Evolutionary conservation across 2,113 vertebrate species (phyloP).

Genomic region (Trematocara zebra): DNA sequence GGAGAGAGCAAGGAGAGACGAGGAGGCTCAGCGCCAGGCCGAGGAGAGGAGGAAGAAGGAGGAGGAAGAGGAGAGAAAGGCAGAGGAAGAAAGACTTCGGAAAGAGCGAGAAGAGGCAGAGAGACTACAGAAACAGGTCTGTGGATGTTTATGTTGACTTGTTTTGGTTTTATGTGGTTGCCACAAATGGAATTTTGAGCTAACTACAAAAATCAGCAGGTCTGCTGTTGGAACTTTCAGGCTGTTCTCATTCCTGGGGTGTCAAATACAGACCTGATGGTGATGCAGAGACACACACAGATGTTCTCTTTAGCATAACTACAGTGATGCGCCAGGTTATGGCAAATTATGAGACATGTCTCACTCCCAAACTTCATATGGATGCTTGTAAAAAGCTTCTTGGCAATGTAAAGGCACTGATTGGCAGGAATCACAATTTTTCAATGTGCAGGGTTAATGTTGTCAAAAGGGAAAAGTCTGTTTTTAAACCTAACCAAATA

Average conservation of each 20-base stretch:
- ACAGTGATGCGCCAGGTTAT: not conserved
- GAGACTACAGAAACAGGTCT: constrained; percentile 84
- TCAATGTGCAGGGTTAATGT: not conserved
- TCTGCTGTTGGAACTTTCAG: not conserved
- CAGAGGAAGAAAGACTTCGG: constrained; percentile 75
- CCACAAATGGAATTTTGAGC: not conserved
- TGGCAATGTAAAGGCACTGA: not conserved
- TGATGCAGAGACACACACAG: not conserved
- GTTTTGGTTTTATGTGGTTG: not conserved
- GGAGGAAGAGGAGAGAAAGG: constrained; percentile 74
- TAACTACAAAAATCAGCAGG: not conserved
- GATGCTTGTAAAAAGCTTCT: not conserved
- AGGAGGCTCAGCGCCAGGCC: constrained; percentile 77
- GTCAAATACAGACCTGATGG: not conserved
- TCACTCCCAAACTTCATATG: not conserved
- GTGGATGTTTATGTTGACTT: not conserved
- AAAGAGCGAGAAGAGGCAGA: constrained; percentile 76
- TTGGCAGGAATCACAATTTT: not conserved
- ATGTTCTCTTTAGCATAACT: not conserved
- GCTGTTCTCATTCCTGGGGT: not conserved
- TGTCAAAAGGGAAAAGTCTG: fast-evolving
- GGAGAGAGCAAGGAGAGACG: constrained; percentile 80
- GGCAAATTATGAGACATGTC: not conserved
- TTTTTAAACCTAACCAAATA: not conserved
- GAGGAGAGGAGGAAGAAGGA: constrained; percentile 70